Percentiles rank a stretch among this genome's conserved stretches.
Evolutionary conservation across 2,113 vertebrate genomes (phyloP).

Genomic region (Acanthisitta chloris): DNA sequence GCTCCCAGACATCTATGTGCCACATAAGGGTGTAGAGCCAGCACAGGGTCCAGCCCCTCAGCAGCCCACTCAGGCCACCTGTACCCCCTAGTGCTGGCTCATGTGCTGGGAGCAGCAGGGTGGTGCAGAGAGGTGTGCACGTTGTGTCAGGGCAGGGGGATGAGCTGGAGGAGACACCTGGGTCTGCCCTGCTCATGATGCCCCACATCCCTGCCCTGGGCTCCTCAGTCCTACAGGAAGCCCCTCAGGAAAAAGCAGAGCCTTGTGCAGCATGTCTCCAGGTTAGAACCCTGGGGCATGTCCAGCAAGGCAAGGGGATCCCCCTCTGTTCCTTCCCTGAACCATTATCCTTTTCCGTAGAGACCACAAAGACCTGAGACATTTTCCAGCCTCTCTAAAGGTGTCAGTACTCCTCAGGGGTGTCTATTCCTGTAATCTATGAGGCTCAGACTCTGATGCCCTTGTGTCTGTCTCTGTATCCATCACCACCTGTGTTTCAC

Average conservation of each 20-base stretch:
- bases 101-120: not conserved
- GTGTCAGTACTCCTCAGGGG: not conserved
- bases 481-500: not conserved
- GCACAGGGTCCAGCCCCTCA: not conserved
- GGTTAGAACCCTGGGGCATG: not conserved
- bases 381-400: not conserved
- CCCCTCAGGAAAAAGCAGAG: not conserved
- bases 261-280: not conserved
- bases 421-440: not conserved
- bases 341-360: not conserved
- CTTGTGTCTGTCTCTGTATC: fast-evolving
- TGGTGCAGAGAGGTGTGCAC: not conserved
- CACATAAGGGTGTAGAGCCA: not conserved
- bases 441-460: not conserved
- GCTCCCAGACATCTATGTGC: not conserved
- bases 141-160: not conserved
- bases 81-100: fast-evolving
- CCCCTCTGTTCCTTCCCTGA: fast-evolving
- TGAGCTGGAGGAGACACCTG: not conserved
- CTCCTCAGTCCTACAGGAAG: not conserved
- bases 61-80: not conserved
- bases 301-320: not conserved
- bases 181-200: not conserved
- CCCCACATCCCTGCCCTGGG: not conserved
- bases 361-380: not conserved